Conservation (phyloP, 2,113 vertebrate species). For the Herpetotheres cachinnans region DNA sequence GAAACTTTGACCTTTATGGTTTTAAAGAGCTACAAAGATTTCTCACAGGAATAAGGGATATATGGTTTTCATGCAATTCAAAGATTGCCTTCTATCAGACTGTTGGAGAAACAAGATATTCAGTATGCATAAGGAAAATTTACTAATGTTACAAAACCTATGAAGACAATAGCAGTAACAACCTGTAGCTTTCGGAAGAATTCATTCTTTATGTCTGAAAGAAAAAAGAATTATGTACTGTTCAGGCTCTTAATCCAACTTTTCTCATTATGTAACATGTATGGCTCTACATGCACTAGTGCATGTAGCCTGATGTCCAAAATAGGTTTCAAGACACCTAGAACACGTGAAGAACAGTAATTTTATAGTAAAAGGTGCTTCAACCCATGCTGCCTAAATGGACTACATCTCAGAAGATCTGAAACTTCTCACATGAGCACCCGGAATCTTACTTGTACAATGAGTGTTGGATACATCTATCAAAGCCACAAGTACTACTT, state of each 20-base stretch:
- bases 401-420: background rate
- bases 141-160: background rate
- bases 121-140: background rate
- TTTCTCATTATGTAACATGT: background rate
- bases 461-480: background rate
- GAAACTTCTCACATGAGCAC: background rate
- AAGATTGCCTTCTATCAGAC: background rate
- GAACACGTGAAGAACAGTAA: background rate
- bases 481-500: background rate
- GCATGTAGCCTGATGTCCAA: background rate
- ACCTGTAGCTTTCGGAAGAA: background rate
- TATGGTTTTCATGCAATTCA: background rate
- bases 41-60: constrained; percentile 1
- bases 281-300: background rate
- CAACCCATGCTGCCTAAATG: background rate
- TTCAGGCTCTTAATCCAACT: background rate
- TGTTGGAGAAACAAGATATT: background rate
- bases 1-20: constrained; percentile 25
- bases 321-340: background rate
- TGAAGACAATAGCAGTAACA: background rate
- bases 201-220: background rate
- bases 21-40: background rate
- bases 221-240: background rate
- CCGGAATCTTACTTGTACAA: background rate
- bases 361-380: background rate